phyloP scores from a whole-genome alignment of 2,113 vertebrate species.

The Polyodon spathula region DNA sequence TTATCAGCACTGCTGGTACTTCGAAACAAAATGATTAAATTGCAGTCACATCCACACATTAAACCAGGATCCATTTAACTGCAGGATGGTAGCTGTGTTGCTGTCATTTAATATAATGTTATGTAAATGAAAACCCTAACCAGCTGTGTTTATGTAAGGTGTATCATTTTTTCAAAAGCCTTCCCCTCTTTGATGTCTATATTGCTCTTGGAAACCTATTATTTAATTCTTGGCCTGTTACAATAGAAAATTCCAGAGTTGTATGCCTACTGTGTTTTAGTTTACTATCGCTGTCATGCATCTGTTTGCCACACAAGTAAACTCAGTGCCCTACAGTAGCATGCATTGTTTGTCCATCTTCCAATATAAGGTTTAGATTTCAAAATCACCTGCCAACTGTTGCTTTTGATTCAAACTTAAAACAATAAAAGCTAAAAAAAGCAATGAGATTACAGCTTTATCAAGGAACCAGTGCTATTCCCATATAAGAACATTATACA shows the following conservation, averaged over 20 bases:
- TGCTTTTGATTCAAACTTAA: no score
- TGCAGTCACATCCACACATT: not conserved
- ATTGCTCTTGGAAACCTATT: not conserved
- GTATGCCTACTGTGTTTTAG: not conserved
- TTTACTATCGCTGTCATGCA: not conserved
- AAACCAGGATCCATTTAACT: not conserved
- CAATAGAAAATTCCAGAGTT: not conserved
- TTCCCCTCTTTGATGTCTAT: not conserved
- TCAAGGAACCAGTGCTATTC: no score
- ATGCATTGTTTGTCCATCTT: not conserved
- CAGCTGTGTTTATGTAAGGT: not conserved
- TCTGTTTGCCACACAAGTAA: not conserved
- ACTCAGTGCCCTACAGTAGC: not conserved
- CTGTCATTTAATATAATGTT: not conserved
- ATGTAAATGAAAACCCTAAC: constrained; percentile 1
- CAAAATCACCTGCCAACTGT: no score
- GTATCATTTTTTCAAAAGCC: not conserved
- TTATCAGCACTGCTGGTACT: not conserved
- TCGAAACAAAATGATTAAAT: not conserved
- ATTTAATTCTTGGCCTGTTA: not conserved
- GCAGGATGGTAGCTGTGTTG: not conserved
- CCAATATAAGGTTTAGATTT: no score
- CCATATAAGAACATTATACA: no score
- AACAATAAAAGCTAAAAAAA: no score
- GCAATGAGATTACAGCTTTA: no score